These are phyloP conservation scores for Dicranocentrus wangi DNA, from an alignment of 2,888 invertebrate species.

Conservation along the genomic window DNA sequence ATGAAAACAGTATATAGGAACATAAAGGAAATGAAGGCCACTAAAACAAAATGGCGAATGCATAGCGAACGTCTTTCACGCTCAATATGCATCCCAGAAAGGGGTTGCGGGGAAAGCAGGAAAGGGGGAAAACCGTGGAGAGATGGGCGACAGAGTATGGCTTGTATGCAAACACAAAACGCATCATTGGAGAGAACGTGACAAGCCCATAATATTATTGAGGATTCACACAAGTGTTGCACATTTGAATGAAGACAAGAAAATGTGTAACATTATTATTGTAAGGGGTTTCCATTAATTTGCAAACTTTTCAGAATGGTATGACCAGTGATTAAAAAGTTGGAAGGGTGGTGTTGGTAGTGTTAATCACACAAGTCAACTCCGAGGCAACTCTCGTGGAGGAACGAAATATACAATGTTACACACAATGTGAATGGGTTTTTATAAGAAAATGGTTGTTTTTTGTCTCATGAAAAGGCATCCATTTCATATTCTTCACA, in stretches of 20 bases:
- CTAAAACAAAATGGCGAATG: constrained; percentile 43
- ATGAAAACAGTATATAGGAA: constrained; percentile 20
- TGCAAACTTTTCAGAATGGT: background rate
- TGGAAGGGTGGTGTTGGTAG: background rate
- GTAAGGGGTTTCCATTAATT: background rate
- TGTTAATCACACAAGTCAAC: constrained; percentile 19
- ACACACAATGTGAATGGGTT: too few species aligned
- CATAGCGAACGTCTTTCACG: background rate
- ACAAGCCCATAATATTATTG: constrained; percentile 34
- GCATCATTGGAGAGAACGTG: constrained; percentile 49
- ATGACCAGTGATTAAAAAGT: constrained; percentile 9
- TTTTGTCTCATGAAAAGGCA: constrained; percentile 28
- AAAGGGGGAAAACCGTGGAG: background rate
- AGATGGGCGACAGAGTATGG: constrained; percentile 39
- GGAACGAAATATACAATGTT: too few species aligned
- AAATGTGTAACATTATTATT: constrained; percentile 11
- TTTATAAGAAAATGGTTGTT: too few species aligned
- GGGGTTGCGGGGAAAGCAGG: background rate
- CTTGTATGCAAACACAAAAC: constrained; percentile 55
- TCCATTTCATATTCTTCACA: constrained; percentile 56
- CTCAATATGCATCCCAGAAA: background rate
- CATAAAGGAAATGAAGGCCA: constrained; percentile 51
- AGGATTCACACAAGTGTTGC: too few species aligned
- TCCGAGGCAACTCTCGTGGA: background rate
- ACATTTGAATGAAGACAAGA: background rate